Evolutionary conservation across 2,888 invertebrate species (phyloP), one percentile per base, ranked within the genome.

Genomic region (Capitulum mitella): DNA sequence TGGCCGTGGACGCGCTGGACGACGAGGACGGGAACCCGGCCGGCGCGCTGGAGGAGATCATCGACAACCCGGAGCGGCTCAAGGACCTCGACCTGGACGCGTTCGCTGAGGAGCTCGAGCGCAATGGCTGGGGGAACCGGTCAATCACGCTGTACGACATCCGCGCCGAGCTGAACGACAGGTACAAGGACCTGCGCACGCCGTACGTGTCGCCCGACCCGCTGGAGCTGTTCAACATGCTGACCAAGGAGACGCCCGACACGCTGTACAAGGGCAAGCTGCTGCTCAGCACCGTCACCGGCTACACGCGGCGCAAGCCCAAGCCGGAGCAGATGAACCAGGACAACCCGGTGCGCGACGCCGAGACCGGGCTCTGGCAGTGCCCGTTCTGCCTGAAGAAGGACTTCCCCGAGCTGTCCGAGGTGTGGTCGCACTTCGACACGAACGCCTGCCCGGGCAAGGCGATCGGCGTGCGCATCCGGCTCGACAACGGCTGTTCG

Each of bases 351-450:
- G 94, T 96, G 74, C 90, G 96, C 82, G 95, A 97, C 84, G 97
- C 97, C 80, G 94, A 95, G 83, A 95, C 95, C 14, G 95, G 95
- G 0, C 88, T 97, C 64, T 98, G 98, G 98, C 95, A 97, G 85
- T 98, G 98, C 88, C 97, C 97, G 0, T 97, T 98, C 87, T 98
- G 98, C 87, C 89, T 93, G 82, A 95, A 96, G 85, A 95, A 95
- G 84, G 96, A 97, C 86, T 97, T 98, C 84, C 94, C 95, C 0
- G 98, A 98, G 85, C 87, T 98, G 48, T 95, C 95, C 34, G 97
- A 97, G 88, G 97, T 98, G 77, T 98, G 98, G 98, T 96, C 95
- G 86, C 98, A 98, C 86, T 98, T 98, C 87, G 98, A 98, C 86
- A 94, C 95, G 0, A 86, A 84, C 54, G 91, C 92, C 1, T 99